Percentiles rank a stretch among this genome's conserved stretches.
These are phyloP conservation scores for Eupleurogrammus muticus DNA, from an alignment of 2,797 vertebrate genomes.

Conservation along the genomic window DNA sequence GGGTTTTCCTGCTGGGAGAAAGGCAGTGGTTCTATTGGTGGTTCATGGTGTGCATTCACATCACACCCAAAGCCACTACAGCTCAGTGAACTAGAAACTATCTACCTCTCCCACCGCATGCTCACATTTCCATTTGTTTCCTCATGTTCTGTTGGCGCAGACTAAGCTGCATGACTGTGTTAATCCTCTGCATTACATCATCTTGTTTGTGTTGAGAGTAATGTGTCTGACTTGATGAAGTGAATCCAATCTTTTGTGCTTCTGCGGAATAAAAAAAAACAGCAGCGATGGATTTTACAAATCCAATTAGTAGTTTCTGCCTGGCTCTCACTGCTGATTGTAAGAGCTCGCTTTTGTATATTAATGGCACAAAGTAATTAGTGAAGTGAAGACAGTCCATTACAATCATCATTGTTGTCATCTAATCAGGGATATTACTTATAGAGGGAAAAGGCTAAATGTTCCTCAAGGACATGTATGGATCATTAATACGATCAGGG, in stretches of 20 bases:
- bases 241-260: slow-evolving; percentile 69
- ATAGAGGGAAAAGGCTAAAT: slow-evolving; percentile 40
- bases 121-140: slow-evolving; percentile 66
- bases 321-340: slow-evolving; percentile 62
- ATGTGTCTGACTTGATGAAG: slow-evolving; percentile 63
- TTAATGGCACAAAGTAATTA: slow-evolving; percentile 75
- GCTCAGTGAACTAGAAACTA: slow-evolving; percentile 66
- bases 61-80: slow-evolving; percentile 47
- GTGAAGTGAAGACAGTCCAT: slow-evolving; percentile 68
- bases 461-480: slow-evolving; percentile 55
- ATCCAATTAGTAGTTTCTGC: slow-evolving; percentile 73
- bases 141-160: slow-evolving; percentile 43
- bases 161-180: slow-evolving; percentile 59
- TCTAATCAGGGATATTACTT: slow-evolving; percentile 65
- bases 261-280: slow-evolving; percentile 55
- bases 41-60: slow-evolving; percentile 48
- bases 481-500: slow-evolving; percentile 43
- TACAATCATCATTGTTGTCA: slow-evolving; percentile 62
- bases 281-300: slow-evolving; percentile 66
- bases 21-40: slow-evolving; percentile 45
- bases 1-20: slow-evolving; percentile 29
- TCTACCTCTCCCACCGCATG: slow-evolving; percentile 49
- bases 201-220: slow-evolving; percentile 64
- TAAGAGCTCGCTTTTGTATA: slow-evolving; percentile 53
- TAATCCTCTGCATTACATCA: slow-evolving; percentile 70